Evolutionary conservation across 2,113 vertebrate genomes (phyloP).

Genomic region (Pardalotus punctatus): DNA sequence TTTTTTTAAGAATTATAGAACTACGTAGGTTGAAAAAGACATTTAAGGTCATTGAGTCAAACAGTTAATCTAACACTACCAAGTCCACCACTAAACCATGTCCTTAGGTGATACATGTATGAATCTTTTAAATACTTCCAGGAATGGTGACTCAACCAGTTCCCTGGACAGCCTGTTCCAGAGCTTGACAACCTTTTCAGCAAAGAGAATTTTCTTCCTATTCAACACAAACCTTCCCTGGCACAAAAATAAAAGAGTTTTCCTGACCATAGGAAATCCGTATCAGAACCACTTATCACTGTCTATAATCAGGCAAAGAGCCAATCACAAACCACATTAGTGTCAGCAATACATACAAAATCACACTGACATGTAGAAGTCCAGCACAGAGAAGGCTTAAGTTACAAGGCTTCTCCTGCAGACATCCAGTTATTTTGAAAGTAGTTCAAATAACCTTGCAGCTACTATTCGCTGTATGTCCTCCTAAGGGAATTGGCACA

Average conservation of each 20-base stretch:
- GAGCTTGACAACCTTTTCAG: background rate
- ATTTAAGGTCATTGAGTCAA: background rate
- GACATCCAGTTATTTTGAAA: background rate
- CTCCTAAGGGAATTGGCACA: background rate
- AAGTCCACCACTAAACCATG: background rate
- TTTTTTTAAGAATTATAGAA: background rate
- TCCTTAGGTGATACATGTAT: background rate
- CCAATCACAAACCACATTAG: background rate
- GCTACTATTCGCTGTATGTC: background rate
- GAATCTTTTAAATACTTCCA: background rate
- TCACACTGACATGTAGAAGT: background rate
- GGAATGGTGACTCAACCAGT: background rate
- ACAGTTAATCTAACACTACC: background rate
- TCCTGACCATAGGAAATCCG: background rate
- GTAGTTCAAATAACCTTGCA: constrained; percentile 20
- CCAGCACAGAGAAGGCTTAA: background rate
- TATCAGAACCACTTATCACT: background rate
- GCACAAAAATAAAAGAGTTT: background rate
- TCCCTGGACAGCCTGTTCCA: background rate
- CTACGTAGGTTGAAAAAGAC: background rate
- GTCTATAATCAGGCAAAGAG: background rate
- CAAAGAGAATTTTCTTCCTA: background rate
- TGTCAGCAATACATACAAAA: background rate
- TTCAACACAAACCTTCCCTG: background rate
- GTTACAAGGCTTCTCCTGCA: background rate